Conservation (phyloP, 2,888 invertebrate genomes). For the Brachyptera risi region DNA sequence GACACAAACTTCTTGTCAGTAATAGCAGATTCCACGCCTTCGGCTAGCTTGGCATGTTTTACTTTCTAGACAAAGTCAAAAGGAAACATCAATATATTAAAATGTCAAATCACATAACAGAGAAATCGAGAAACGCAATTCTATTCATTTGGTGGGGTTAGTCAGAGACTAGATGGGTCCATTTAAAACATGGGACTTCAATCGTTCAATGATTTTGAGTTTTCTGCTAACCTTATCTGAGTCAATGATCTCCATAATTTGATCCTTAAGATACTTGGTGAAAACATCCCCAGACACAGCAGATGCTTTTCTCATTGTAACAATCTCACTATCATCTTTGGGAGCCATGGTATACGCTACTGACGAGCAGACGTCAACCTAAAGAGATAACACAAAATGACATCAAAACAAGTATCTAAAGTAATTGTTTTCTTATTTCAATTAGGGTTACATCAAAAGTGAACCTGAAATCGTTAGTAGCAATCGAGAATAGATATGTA, state of each 20-base stretch:
- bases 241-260: conserved; percentile 98
- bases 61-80: no score
- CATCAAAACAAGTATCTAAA: no score
- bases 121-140: no score
- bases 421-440: no score
- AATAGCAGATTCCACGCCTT: conserved; percentile 89
- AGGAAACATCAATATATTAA: no score
- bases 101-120: no score
- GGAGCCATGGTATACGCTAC: conserved; percentile 86
- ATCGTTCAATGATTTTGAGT: no score
- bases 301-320: conserved; percentile 87
- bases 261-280: conserved; percentile 92
- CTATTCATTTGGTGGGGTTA: no score
- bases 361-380: conserved; percentile 77
- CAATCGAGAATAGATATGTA: conserved; percentile 8
- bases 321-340: conserved; percentile 91
- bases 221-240: conserved; percentile 75
- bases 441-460: no score
- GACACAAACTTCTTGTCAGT: conserved; percentile 94
- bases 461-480: no score
- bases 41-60: conserved; percentile 90
- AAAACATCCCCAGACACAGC: conserved; percentile 92
- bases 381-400: no score
- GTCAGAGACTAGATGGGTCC: no score
- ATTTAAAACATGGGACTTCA: neutral